A percentile compares a stretch with the other conserved stretches of the same genome.
phyloP scores from a whole-genome alignment of 1,140 invertebrate species.

The Globodera rostochiensis region DNA sequence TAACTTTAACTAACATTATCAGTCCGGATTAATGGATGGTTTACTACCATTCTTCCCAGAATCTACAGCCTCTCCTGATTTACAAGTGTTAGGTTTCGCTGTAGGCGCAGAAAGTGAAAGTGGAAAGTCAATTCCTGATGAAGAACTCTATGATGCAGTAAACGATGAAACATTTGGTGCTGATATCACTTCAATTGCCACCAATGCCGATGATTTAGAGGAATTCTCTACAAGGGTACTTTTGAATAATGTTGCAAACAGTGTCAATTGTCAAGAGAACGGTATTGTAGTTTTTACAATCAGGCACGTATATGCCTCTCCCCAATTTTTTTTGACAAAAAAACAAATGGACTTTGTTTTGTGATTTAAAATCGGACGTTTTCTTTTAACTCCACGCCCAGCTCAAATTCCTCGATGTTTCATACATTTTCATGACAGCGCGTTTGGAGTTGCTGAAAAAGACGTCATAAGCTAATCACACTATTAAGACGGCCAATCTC shows the following conservation, averaged over 20 bases:
- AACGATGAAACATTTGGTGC: conserved; percentile 53
- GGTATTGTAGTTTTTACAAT: too few species aligned
- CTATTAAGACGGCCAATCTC: conserved; percentile 30
- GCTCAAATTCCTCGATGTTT: too few species aligned
- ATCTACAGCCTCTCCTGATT: not conserved
- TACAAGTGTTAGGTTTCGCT: not conserved
- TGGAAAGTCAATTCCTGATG: conserved; percentile 35
- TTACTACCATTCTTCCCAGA: not conserved
- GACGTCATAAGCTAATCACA: too few species aligned
- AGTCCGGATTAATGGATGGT: not conserved
- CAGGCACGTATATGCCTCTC: too few species aligned
- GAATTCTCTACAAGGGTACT: conserved; percentile 42
- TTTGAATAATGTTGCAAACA: not conserved
- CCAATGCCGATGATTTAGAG: conserved; percentile 38
- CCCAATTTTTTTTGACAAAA: too few species aligned
- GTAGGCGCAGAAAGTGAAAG: not conserved
- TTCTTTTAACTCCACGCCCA: too few species aligned
- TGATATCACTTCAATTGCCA: not conserved
- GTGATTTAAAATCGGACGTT: not conserved
- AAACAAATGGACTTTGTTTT: conserved; percentile 2
- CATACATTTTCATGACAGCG: too few species aligned
- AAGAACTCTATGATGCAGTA: conserved; percentile 56
- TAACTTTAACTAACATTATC: not conserved
- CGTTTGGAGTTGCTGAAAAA: too few species aligned
- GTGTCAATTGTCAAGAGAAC: too few species aligned